These are phyloP conservation scores for Craseonycteris thonglongyai DNA, from an alignment of 2,113 vertebrate genomes.

Conservation along the genomic window DNA sequence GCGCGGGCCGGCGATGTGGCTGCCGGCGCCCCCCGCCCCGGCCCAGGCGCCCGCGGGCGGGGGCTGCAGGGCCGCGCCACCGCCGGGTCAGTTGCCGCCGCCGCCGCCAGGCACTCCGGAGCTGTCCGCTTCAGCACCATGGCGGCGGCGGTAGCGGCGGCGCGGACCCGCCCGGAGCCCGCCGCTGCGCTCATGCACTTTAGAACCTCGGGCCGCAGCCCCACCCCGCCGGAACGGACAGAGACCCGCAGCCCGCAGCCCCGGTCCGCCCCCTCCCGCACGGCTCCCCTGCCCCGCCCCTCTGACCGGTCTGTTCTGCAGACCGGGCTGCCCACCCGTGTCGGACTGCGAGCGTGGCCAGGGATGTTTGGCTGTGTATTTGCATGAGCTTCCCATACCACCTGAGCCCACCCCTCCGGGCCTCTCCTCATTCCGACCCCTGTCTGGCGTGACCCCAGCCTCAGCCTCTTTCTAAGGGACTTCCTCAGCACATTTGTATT, in stretches of 20 bases:
- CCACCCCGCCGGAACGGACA: conserved; percentile 64
- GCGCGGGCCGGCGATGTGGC: conserved; percentile 85
- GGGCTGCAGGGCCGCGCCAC: conserved; percentile 61
- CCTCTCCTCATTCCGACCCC: conserved; percentile 1
- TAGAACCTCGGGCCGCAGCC: conserved; percentile 72
- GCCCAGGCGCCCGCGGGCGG: conserved; percentile 65
- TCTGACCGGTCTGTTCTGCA: conserved; percentile 38
- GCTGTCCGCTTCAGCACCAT: conserved; percentile 76
- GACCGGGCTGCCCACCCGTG: conserved; percentile 12
- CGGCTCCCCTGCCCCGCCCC: conserved; percentile 63
- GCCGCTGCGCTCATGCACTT: conserved; percentile 69
- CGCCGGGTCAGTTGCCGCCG: conserved; percentile 13
- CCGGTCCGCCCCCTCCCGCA: conserved; percentile 58
- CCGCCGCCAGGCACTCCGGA: conserved; percentile 56
- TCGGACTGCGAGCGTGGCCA: conserved; percentile 39
- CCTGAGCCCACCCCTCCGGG: conserved; percentile 40
- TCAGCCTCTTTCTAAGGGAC: conserved; percentile 74
- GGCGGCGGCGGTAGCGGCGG: conserved; percentile 50
- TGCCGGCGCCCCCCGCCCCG: conserved; percentile 86
- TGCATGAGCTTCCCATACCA: conserved; percentile 73
- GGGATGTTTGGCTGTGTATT: conserved; percentile 68
- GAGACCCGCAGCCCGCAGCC: conserved; percentile 49
- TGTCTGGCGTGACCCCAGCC: conserved; percentile 57
- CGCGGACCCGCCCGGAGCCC: conserved; percentile 43
- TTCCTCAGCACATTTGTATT: conserved; percentile 76